Base-by-base conservation (phyloP, 2,797 vertebrate genomes). In the Alosa sapidissima region DNA sequence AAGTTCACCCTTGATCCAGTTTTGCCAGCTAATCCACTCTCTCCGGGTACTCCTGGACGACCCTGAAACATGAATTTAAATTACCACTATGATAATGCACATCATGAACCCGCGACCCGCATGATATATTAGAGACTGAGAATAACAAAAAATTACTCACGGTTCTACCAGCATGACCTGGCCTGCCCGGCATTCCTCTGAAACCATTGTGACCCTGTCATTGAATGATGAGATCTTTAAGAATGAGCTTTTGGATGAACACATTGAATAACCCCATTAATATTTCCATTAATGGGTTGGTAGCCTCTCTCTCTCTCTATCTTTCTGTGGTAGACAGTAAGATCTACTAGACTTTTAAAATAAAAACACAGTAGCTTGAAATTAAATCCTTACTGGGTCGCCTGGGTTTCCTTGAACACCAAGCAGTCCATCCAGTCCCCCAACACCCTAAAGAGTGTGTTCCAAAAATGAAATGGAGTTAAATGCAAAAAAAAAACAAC, bases 391-490 rank as follows among this genome's bases (percentile, higher is more conserved):
- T 90, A 96, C 96, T 58, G 91, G 93, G 87, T 96, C 91, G 0
- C 96, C 96, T 89, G 95, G 94, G 85, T 92, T 96, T 48, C 96
- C 96, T 85, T 93, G 90, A 68, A 96, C 95, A 58, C 96, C 95
- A 4, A 95, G 91, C 85, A 96, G 92, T 9, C 95, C 95, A 62
- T 96, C 94, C 86, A 94, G 90, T 75, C 94, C 96, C 3, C 88
- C 83, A 1, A 84, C 84, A 36, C 94, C 96, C 96, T 96, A 84
- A 89, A 48, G 87, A 81, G 5, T 88, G 11, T 60, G 89, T 10
- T 49, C 86, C 10, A 87, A 82, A 54, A 81, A 82, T 9, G 41
- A 87, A 33, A 52, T 81, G 41, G 81, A 81, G 84, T 41, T 19
- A 11, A 24, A 28, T 10, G n/a, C 1, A 11, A 28, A 65, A 65